Base-by-base conservation (phyloP, 37 sponge, comb jelly and placozoan species). In the Theonella swinhoei region DNA sequence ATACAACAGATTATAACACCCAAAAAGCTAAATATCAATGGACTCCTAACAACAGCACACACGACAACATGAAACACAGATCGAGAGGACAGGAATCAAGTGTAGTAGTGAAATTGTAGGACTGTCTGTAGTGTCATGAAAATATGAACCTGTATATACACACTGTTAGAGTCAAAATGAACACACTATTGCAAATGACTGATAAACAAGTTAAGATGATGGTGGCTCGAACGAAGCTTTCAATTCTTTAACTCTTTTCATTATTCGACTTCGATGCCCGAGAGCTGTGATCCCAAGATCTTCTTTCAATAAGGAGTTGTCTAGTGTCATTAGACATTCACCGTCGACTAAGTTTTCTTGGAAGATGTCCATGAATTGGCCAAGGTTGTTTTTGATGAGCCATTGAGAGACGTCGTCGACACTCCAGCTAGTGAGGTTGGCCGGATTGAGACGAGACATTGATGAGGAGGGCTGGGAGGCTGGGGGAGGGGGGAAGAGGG, bases 361-460 rank as follows among this genome's bases (percentile, higher is more conserved):
- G 63, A 93, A 93, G 59, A 70, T 33, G 8, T 89, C 90, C 2
- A 76, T 39, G 58, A 89, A 89, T 34, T 79, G 43, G n/a, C 87
- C 93, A 4, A 93, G 80, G 26, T 74, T 79, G 40, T 78, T 70
- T 1, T 74, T 25, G n/a, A 40, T 40, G 39, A 93, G 75, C 93
- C 93, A 93, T 0, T 74, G 66, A 8, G 75, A 67, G 1, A 93
- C 90, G 38, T 93, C 90, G 35, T 85, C 80, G 19, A 79, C 80
- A 8, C 83, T 80, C 93, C 93, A 93, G 47, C 87, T 89, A 76
- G 87, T 86, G 23, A 89, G 72, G 74, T 93, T 89, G 36, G 72
- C 76, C 24, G 93, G 93, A 42, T 93, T 89, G 34, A 93, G 80
- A 33, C 47, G 77, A 4, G 91, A 87, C 69, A 91, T 25, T 29